phyloP scores from a whole-genome alignment of 2,888 invertebrate species.

The Gonocerus acuteangulatus region DNA sequence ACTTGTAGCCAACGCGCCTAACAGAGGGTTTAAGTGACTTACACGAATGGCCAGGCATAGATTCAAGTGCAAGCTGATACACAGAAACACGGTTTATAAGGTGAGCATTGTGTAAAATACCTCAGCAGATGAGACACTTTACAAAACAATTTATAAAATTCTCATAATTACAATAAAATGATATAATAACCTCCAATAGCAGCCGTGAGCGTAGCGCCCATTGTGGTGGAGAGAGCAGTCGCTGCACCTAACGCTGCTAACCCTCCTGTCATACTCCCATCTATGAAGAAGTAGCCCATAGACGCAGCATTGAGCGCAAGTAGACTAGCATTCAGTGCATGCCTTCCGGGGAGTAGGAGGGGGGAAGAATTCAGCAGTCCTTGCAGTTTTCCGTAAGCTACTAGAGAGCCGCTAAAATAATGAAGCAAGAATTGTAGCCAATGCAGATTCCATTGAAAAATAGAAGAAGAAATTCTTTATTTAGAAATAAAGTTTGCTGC shows the following conservation, averaged over 20 bases:
- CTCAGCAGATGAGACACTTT: too few species aligned
- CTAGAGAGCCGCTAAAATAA: conserved; percentile 65
- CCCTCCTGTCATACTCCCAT: conserved; percentile 58
- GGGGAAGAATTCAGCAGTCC: conserved; percentile 73
- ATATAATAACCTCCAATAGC: conserved; percentile 80
- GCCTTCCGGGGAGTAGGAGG: conserved; percentile 71
- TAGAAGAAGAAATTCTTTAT: too few species aligned
- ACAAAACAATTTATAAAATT: too few species aligned
- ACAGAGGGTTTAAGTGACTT: too few species aligned
- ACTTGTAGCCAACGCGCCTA: too few species aligned
- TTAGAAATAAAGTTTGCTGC: too few species aligned
- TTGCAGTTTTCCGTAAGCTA: conserved; percentile 86
- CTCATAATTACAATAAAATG: too few species aligned
- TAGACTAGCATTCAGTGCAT: conserved; percentile 64
- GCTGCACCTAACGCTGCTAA: conserved; percentile 67
- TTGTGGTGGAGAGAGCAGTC: conserved; percentile 65
- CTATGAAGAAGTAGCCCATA: conserved; percentile 59
- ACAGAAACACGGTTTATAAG: too few species aligned
- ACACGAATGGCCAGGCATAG: too few species aligned
- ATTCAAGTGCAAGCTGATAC: too few species aligned
- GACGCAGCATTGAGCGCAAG: conserved; percentile 64
- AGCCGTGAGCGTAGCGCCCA: conserved; percentile 80
- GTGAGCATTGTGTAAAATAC: too few species aligned
- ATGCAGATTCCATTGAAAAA: conserved; percentile 16
- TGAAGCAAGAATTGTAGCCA: too few species aligned